Base-by-base conservation (phyloP, 2,888 invertebrate genomes). In the Agrilus biguttatus region DNA sequence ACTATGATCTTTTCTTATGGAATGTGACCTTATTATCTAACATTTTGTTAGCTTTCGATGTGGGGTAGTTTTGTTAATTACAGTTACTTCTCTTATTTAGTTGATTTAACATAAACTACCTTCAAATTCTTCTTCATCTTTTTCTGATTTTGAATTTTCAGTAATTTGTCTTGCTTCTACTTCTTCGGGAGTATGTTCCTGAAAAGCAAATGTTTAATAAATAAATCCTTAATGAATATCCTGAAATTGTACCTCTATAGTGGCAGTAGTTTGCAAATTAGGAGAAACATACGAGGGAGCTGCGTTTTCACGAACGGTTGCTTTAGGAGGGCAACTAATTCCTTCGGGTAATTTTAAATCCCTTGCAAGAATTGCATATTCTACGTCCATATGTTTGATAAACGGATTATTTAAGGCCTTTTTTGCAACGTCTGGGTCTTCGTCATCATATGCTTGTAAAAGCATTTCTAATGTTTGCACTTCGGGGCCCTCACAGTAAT, bases 301-400 rank as follows among this genome's bases (percentile, higher is more conserved):
- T 7, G 83, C 83, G 60, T 83, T 81, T 59, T 78, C 77, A 19
- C 52, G 40, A 35, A 54, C 53, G 32, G 46, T 44, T 32, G 43
- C 43, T 37, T 44, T 46, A 13, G 73, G 71, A 53, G 68, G 62
- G 40, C 68, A 66, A 40, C 72, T 62, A 14, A 66, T 59, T 39
- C 77, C 77, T 49, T 77, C 72, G 0, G 83, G 83, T 48, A 83
- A 61, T 28, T 77, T 78, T 63, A 84, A 68, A 55, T 77, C 77
- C 51, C 80, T 68, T 6, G 83, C 81, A 47, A 84, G 66, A 57
- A 84, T 75, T 0, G 89, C 75, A 60, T 89, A 91, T 61, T 92
- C 92, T 7, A 90, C 83, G 62, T 92, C 92, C 90, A 92, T 89
- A 61, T 85, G 85, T 49, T 85, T 80, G 43, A 92, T 89, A 62